phyloP scores from a whole-genome alignment of 2,113 vertebrate genomes.

The Leucosticte australis region DNA sequence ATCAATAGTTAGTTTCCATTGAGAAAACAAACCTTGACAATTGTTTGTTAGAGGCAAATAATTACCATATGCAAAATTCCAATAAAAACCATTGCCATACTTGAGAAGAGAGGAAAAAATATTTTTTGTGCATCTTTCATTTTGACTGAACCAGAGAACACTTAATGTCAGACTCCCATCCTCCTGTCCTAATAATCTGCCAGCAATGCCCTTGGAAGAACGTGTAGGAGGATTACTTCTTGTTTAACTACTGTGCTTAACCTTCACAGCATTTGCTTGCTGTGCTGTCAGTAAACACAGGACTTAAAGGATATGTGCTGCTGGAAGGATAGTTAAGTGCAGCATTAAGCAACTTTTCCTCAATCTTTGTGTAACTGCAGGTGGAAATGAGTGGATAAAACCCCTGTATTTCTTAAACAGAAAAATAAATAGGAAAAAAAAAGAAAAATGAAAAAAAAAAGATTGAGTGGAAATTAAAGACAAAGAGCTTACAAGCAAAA shows the following conservation, averaged over 20 bases:
- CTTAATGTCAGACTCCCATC: neutral
- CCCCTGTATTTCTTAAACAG: neutral
- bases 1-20: neutral
- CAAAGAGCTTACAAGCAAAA: neutral
- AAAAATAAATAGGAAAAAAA: neutral
- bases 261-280: slow-evolving; percentile 28
- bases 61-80: neutral
- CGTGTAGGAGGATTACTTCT: slow-evolving; percentile 12
- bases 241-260: slow-evolving; percentile 31
- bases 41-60: neutral
- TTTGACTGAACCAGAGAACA: neutral
- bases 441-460: neutral
- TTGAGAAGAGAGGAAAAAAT: neutral
- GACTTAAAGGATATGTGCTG: neutral
- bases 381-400: neutral
- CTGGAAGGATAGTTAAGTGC: neutral
- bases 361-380: neutral
- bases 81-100: neutral
- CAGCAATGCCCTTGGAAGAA: neutral
- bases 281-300: neutral
- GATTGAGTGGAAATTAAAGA: neutral
- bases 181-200: neutral
- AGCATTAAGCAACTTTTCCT: neutral
- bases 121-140: neutral
- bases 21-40: neutral